Evolutionary conservation across 2,888 invertebrate species (phyloP).

Genomic region (Calephelis perditalis): DNA sequence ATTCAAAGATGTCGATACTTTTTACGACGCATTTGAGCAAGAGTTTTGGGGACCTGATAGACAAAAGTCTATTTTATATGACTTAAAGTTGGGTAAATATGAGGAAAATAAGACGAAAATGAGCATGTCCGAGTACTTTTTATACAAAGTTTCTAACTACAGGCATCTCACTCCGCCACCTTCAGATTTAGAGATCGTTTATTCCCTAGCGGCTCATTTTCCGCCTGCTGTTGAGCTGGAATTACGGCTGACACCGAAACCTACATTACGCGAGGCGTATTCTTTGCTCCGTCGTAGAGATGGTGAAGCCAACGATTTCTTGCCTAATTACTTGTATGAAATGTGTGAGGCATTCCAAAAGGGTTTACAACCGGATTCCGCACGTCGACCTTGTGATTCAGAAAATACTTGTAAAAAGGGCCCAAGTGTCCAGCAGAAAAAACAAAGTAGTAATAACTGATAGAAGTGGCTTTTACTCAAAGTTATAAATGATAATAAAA

Average conservation of each 20-base stretch:
- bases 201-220: constrained; percentile 69
- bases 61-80: constrained; percentile 65
- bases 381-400: constrained; percentile 47
- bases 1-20: constrained; percentile 53
- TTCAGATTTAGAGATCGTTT: constrained; percentile 68
- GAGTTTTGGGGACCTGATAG: constrained; percentile 69
- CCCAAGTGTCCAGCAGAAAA: constrained; percentile 11
- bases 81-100: constrained; percentile 68
- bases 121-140: constrained; percentile 70
- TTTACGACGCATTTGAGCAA: constrained; percentile 62
- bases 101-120: constrained; percentile 52
- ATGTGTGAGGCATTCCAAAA: constrained; percentile 72
- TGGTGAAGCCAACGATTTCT: constrained; percentile 60
- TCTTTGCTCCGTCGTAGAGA: constrained; percentile 65
- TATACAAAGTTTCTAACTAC: constrained; percentile 69
- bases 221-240: constrained; percentile 68
- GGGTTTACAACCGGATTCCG: constrained; percentile 59
- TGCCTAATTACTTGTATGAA: constrained; percentile 71
- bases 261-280: constrained; percentile 67
- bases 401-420: constrained; percentile 39
- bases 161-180: constrained; percentile 65
- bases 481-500: too few relatives aligned
- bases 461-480: too few relatives aligned
- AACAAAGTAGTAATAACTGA: neutral
- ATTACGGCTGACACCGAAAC: constrained; percentile 65